Base-by-base conservation (phyloP, 2,888 invertebrate genomes). In the Synanthedon formicaeformis region DNA sequence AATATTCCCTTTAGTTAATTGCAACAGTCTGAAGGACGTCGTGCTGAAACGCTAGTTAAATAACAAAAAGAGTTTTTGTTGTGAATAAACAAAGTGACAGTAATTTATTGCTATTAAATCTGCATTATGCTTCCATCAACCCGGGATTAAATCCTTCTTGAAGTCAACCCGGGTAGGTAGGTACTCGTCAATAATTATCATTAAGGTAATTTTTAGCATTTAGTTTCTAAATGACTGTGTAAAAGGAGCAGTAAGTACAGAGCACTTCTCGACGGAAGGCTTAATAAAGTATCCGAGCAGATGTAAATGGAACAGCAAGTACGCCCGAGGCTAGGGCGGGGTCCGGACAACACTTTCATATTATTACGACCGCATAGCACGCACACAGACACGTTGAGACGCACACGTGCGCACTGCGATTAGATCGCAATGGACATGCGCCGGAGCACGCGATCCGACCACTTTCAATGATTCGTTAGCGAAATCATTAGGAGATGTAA, bases 401-500 rank as follows among this genome's bases (percentile, higher is more conserved):
- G 54, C 73, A 69, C 75, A 69, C 71, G 62, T 51, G 50, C 61
- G 55, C 59, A 41, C 50, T 59, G 51, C 67, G 60, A 62, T 67
- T 69, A 73, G 71, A 73, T 71, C 73, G 67, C 70, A 56, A 62
- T 67, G 65, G 67, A 67, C 69, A 67, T 61, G 67, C 71, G 76
- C 73, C 60, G 69, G 78, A 73, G 84, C 85, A 85, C 85, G 85
- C 86, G 84, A 85, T 82, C 75, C 71, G 67, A 80, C 81, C 79
- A 85, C 86, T 85, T 84, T 86, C 86, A 85, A 86, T 87, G 84
- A 85, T 86, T 87, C 86, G 86, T 87, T 87, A 87, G 86, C 86
- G 77, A 84, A 87, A 85, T 86, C 86, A 86, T 87, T 87, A 87
- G 82, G 79, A 85, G 85, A 86, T 85, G 85, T 85, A 86, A 84